Evolutionary conservation across 2,888 invertebrate species (phyloP).

Genomic region (Eutolmus rufibarbis): DNA sequence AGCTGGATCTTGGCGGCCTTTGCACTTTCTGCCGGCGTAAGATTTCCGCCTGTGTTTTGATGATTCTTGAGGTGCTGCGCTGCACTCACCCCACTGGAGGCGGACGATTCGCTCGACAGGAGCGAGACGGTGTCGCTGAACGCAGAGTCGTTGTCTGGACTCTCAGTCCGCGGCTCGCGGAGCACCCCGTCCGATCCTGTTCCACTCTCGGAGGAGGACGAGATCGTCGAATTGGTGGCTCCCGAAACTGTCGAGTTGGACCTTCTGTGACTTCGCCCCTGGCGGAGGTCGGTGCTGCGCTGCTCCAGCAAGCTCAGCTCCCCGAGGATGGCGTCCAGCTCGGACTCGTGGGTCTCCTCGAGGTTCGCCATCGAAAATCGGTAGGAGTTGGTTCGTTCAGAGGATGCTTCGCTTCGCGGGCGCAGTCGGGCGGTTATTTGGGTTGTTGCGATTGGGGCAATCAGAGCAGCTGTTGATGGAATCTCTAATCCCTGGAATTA

Average conservation of each 20-base stretch:
- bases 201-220: constrained; percentile 61
- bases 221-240: constrained; percentile 58
- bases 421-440: constrained; percentile 45
- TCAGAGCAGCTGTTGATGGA: constrained; percentile 45
- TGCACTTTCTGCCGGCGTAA: constrained; percentile 60
- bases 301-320: constrained; percentile 92
- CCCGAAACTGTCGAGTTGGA: constrained; percentile 63
- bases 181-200: constrained; percentile 51
- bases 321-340: constrained; percentile 94
- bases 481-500: constrained; percentile 48
- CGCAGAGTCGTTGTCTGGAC: constrained; percentile 97
- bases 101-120: constrained; percentile 89
- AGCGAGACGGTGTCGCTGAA: constrained; percentile 96
- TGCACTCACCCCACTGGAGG: constrained; percentile 83
- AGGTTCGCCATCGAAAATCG: constrained; percentile 96
- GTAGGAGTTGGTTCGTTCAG: constrained; percentile 80
- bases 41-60: constrained; percentile 57
- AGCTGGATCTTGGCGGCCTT: constrained; percentile 96
- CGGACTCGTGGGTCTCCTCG: constrained; percentile 95
- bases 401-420: constrained; percentile 49
- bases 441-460: constrained; percentile 40
- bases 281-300: constrained; percentile 61
- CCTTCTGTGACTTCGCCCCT: constrained; percentile 54
- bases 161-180: constrained; percentile 78
- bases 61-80: constrained; percentile 40